Percentiles rank a stretch among this genome's conserved stretches.
phyloP scores from a whole-genome alignment of 2,113 vertebrate genomes.

The Machaerirhynchus nigripectus region DNA sequence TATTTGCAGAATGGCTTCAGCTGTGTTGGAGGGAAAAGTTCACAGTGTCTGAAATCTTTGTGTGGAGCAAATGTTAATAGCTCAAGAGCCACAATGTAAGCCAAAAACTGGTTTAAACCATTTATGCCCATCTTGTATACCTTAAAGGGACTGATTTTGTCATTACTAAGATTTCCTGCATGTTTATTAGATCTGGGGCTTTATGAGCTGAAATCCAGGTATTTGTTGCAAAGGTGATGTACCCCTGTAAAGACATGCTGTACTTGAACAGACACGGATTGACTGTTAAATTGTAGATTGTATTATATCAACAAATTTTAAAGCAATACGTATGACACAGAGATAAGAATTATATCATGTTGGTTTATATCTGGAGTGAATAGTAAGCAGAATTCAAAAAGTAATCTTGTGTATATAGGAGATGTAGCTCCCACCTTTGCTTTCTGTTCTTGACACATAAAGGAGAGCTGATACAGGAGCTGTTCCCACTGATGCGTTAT shows the following conservation, averaged over 20 bases:
- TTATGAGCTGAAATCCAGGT: background rate
- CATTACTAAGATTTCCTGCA: background rate
- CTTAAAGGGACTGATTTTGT: background rate
- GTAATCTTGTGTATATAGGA: background rate
- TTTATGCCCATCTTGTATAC: background rate
- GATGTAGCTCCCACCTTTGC: background rate
- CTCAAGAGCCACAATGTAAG: background rate
- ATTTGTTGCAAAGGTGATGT: background rate
- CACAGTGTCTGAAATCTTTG: constrained; percentile 5
- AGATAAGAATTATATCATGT: background rate
- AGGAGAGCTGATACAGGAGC: background rate
- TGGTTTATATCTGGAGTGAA: background rate
- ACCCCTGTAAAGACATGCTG: background rate
- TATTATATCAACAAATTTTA: background rate
- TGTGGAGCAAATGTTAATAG: constrained; percentile 48
- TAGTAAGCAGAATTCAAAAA: background rate
- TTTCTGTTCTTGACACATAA: background rate
- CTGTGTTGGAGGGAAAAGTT: constrained; percentile 46
- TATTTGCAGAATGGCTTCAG: background rate
- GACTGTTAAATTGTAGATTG: background rate
- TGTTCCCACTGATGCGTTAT: background rate
- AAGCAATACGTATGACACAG: background rate
- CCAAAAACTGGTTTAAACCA: background rate
- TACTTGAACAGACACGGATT: background rate
- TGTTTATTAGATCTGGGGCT: background rate